Conservation (phyloP, 2,113 vertebrate species). For the Otolemur garnettii region DNA sequence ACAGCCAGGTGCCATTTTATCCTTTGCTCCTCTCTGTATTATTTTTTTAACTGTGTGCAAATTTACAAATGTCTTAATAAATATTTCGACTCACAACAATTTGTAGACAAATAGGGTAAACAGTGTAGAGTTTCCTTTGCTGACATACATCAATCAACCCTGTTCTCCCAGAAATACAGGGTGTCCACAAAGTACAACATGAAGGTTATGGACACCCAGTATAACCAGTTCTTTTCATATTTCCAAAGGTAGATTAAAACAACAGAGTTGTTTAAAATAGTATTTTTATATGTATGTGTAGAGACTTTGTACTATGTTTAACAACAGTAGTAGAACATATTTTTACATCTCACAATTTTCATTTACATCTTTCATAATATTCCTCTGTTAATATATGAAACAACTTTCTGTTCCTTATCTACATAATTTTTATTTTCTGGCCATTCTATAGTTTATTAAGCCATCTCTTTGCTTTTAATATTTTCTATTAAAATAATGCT, state of each 20-base stretch:
- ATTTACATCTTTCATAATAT: neutral
- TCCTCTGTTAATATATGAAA: neutral
- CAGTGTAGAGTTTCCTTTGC: neutral
- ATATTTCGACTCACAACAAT: neutral
- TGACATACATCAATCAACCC: neutral
- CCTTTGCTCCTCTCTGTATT: no score
- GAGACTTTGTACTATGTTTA: neutral
- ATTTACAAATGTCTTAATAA: no score
- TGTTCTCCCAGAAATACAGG: neutral
- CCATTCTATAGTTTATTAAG: neutral
- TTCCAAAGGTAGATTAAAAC: neutral
- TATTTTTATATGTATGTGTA: neutral
- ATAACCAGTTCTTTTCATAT: neutral
- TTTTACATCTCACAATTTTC: neutral
- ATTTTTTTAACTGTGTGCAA: no score
- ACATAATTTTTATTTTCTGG: neutral
- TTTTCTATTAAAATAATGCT: neutral
- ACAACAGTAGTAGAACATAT: neutral
- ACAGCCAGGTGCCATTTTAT: no score
- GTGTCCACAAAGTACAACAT: no score
- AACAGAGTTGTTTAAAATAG: neutral
- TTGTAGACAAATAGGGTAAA: neutral
- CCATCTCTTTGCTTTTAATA: neutral
- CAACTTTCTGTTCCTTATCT: neutral
- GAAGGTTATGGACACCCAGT: no score